A percentile compares a stretch with the other conserved stretches of the same genome.
phyloP scores from a whole-genome alignment of 2,888 invertebrate genomes.

The Hydraecia micacea region DNA sequence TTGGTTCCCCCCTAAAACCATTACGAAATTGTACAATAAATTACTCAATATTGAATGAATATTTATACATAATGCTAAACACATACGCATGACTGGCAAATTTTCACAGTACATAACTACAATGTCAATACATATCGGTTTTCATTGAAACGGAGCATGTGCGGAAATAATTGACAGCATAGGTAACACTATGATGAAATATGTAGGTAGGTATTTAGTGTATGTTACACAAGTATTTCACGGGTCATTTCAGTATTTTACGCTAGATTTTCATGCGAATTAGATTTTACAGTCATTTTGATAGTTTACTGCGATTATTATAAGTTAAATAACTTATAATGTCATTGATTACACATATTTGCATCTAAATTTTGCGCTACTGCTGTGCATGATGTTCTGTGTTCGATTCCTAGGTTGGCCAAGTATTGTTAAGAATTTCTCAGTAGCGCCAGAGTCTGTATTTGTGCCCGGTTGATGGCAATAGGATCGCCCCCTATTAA shows the following conservation, averaged over 20 bases:
- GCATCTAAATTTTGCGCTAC: neutral
- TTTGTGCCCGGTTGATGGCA: neutral
- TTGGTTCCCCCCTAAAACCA: neutral
- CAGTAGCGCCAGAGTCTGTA: neutral
- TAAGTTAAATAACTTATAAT: too few species aligned
- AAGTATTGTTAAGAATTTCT: neutral
- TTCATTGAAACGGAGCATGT: slow-evolving; percentile 26
- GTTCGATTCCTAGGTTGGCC: neutral
- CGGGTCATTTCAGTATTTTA: slow-evolving; percentile 7
- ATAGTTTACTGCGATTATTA: neutral
- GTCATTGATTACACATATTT: neutral
- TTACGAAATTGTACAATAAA: slow-evolving; percentile 11
- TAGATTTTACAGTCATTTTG: neutral
- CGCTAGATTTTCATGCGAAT: slow-evolving; percentile 10
- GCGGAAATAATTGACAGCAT: slow-evolving; percentile 20
- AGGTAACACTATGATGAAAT: slow-evolving; percentile 24
- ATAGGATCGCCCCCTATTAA: neutral
- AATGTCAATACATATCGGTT: slow-evolving; percentile 9
- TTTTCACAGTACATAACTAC: slow-evolving; percentile 18
- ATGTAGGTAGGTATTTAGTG: neutral
- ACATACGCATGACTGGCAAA: slow-evolving; percentile 27
- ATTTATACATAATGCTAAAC: neutral
- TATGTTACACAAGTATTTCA: slow-evolving; percentile 20
- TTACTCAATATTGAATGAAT: neutral
- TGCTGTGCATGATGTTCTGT: neutral